Conservation (phyloP, 2,797 vertebrate species). For the Oceanodroma leucorhoa region DNA sequence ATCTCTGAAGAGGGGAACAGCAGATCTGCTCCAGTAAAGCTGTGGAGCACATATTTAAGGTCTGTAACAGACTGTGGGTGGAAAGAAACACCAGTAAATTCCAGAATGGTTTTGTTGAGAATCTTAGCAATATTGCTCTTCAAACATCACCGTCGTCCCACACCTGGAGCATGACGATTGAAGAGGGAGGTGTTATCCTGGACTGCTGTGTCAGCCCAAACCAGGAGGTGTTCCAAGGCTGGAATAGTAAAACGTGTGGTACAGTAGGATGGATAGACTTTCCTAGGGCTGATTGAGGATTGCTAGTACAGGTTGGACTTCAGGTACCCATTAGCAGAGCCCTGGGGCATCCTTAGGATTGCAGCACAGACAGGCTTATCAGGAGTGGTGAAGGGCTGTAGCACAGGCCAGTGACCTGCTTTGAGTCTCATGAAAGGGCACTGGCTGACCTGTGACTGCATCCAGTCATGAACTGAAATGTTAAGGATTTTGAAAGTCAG, state of each 20-base stretch:
- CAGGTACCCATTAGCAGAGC: not conserved
- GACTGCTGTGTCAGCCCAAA: not conserved
- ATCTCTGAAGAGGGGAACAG: not conserved
- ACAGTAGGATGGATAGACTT: not conserved
- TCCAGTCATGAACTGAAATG: not conserved
- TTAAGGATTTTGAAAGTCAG: slow-evolving; percentile 2
- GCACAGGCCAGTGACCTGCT: not conserved
- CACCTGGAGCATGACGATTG: not conserved
- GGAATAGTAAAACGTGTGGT: not conserved
- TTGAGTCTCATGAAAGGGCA: not conserved
- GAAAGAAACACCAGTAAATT: not conserved
- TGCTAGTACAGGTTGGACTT: not conserved
- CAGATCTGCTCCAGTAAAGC: not conserved
- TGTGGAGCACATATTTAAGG: not conserved
- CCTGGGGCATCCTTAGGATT: not conserved
- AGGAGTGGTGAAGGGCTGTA: not conserved
- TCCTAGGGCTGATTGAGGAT: not conserved
- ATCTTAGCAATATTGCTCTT: not conserved
- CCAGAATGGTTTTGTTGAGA: not conserved
- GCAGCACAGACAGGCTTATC: not conserved
- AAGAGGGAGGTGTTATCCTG: not conserved
- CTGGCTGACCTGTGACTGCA: not conserved
- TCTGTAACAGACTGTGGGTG: not conserved
- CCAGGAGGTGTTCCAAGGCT: not conserved
- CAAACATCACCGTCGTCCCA: not conserved